Conservation (phyloP, 2,888 invertebrate species). For the Pseudeuparius sepicola region DNA sequence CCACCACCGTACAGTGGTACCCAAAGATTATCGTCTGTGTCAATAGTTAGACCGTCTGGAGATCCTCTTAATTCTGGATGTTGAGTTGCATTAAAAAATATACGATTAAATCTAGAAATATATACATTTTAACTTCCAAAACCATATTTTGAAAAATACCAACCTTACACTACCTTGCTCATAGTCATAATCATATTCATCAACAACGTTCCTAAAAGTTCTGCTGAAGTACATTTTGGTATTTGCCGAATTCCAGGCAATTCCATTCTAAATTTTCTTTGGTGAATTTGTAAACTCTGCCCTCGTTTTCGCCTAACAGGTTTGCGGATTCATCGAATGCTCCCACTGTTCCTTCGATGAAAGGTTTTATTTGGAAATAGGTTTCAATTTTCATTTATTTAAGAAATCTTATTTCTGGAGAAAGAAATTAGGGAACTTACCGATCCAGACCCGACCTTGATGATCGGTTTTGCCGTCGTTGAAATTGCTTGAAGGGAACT, state of each 20-base stretch:
- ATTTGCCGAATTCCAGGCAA: constrained; percentile 64
- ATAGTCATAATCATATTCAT: constrained; percentile 58
- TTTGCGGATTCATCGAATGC: constrained; percentile 41
- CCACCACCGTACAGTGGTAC: constrained; percentile 56
- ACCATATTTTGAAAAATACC: too few relatives aligned
- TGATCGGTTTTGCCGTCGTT: constrained; percentile 54
- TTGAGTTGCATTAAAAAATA: too few relatives aligned
- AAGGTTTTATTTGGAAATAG: too few relatives aligned
- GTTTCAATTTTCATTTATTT: too few relatives aligned
- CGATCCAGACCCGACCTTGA: constrained; percentile 47
- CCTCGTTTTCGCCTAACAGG: constrained; percentile 40
- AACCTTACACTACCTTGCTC: too few relatives aligned
- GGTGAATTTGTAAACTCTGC: constrained; percentile 48
- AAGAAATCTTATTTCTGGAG: too few relatives aligned
- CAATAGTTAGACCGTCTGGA: constrained; percentile 59
- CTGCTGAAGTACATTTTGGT: constrained; percentile 70
- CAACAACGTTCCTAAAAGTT: constrained; percentile 52
- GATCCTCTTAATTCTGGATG: constrained; percentile 21
- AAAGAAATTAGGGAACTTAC: constrained; percentile 32
- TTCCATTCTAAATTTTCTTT: constrained; percentile 48
- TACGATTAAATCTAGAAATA: too few relatives aligned
- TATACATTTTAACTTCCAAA: too few relatives aligned
- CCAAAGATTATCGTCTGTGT: constrained; percentile 69
- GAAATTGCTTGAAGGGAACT: constrained; percentile 42
- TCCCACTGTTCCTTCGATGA: constrained; percentile 49